Evolutionary conservation across 2,888 invertebrate species (phyloP).

Genomic region (Cosmopolites sordidus): DNA sequence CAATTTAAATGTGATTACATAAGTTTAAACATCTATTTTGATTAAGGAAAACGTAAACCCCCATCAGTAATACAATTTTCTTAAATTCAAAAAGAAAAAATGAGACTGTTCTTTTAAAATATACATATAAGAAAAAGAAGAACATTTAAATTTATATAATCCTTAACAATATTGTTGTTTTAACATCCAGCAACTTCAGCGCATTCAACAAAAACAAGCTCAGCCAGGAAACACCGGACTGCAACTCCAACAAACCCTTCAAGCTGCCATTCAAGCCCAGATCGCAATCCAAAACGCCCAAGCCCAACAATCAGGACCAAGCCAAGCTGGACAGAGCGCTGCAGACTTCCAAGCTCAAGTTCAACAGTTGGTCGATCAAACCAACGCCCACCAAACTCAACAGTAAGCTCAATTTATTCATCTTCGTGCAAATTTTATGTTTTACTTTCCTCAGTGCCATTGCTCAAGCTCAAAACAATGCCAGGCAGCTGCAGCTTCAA

Average conservation of each 20-base stretch:
- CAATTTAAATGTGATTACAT: too few relatives aligned
- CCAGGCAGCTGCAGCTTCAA: constrained; percentile 11
- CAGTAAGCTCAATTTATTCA: neutral
- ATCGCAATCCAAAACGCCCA: constrained; percentile 1
- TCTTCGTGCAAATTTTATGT: neutral
- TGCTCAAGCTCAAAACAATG: constrained; percentile 6
- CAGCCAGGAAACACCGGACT: neutral
- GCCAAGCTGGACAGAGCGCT: neutral
- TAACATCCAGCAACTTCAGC: constrained; percentile 6
- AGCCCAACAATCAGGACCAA: neutral
- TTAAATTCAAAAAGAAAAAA: too few relatives aligned
- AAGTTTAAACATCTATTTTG: too few relatives aligned
- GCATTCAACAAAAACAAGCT: constrained; percentile 7
- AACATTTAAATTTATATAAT: too few relatives aligned
- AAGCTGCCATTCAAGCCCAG: constrained; percentile 8
- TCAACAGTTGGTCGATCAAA: constrained; percentile 7
- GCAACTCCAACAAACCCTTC: constrained; percentile 11
- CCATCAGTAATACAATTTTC: too few relatives aligned
- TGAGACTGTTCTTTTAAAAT: too few relatives aligned
- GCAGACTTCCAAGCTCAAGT: constrained; percentile 1
- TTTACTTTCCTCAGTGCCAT: constrained; percentile 5
- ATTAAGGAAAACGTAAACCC: too few relatives aligned
- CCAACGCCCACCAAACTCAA: constrained; percentile 6
- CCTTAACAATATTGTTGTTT: too few relatives aligned
- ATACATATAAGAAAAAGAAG: too few relatives aligned